Evolutionary conservation across 2,888 invertebrate genomes (phyloP).

Genomic region (Electrophaes corylata): DNA sequence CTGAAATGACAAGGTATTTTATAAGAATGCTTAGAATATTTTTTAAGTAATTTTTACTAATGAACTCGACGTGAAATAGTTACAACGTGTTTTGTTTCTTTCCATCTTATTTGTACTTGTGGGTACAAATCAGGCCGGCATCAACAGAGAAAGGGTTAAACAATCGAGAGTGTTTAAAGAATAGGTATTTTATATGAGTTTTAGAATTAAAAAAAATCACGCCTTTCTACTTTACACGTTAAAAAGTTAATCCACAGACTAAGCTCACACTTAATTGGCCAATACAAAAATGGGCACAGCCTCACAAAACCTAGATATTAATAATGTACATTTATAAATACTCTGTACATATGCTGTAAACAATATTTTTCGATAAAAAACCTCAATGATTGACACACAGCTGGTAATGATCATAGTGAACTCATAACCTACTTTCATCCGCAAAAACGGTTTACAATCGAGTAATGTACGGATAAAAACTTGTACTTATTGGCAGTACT

Average conservation of each 20-base stretch:
- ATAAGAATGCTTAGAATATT: too few species aligned
- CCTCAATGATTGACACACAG: constrained; percentile 48
- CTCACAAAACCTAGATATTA: constrained; percentile 23
- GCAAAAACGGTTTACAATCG: constrained; percentile 56
- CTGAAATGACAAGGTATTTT: background rate
- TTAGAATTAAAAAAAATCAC: too few species aligned
- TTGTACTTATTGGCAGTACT: background rate
- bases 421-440: constrained; percentile 56
- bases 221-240: background rate
- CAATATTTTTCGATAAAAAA: constrained; percentile 39
- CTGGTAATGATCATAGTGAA: constrained; percentile 54
- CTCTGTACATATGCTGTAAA: constrained; percentile 12
- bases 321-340: constrained; percentile 31
- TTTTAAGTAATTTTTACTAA: too few species aligned
- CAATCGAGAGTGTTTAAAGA: background rate
- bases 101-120: too few species aligned
- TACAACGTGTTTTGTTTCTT: too few species aligned
- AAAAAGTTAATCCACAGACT: constrained; percentile 2
- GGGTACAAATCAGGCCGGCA: too few species aligned
- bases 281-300: constrained; percentile 19
- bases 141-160: too few species aligned
- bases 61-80: too few species aligned
- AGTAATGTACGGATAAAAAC: constrained; percentile 47
- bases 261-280: constrained; percentile 18
- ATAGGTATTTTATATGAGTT: background rate